Evolutionary conservation across 2,888 invertebrate species (phyloP).

Genomic region (Agrotis segetum): DNA sequence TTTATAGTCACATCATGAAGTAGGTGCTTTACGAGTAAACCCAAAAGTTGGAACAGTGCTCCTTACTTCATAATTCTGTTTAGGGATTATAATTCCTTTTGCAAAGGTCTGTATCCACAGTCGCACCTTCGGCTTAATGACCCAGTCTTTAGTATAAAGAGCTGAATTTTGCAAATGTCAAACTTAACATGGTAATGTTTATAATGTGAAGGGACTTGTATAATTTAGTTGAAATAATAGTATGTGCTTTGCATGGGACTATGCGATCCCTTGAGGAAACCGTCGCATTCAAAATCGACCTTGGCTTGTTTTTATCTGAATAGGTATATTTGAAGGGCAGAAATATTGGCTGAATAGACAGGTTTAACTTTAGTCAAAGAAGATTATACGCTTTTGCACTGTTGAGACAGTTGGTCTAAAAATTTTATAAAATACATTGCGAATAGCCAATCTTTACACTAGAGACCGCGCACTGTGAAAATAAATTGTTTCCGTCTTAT

Average conservation of each 20-base stretch:
- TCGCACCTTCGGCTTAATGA: constrained; percentile 30
- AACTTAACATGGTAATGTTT: constrained; percentile 31
- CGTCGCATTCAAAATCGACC: background rate
- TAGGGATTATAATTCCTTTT: constrained; percentile 44
- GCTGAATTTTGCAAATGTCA: constrained; percentile 5
- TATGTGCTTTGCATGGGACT: background rate
- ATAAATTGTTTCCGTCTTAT: too few species aligned
- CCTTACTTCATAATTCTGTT: constrained; percentile 45
- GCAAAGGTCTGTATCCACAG: constrained; percentile 33
- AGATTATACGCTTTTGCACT: too few species aligned
- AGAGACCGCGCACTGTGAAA: too few species aligned
- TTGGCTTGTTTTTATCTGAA: too few species aligned
- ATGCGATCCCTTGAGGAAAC: background rate
- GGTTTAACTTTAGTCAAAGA: too few species aligned
- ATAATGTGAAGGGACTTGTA: background rate
- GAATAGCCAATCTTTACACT: too few species aligned
- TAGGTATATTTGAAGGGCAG: too few species aligned
- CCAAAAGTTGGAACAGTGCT: constrained; percentile 34
- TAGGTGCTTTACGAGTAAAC: constrained; percentile 15
- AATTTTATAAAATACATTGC: too few species aligned
- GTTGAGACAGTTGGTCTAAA: too few species aligned
- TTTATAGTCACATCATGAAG: constrained; percentile 18
- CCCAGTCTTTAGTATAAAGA: constrained; percentile 21
- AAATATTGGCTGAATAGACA: too few species aligned
- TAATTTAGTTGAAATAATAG: constrained; percentile 1